These are phyloP conservation scores for Anoplophora glabripennis DNA, from an alignment of 1,140 invertebrate genomes.

Conservation along the genomic window DNA sequence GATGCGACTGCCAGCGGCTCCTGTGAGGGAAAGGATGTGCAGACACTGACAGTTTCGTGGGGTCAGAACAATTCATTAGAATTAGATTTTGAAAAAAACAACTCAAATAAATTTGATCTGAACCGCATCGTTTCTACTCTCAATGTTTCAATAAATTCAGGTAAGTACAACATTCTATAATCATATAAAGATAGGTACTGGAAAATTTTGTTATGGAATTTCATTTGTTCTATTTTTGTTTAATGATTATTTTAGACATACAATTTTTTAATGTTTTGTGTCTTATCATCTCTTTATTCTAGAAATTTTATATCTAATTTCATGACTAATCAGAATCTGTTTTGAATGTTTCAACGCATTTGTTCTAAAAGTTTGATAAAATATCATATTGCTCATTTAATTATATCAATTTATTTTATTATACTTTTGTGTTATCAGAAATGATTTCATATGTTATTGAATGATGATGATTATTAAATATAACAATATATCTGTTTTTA, in stretches of 20 bases:
- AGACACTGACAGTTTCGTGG: slow-evolving; percentile 55
- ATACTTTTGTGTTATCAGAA: no score
- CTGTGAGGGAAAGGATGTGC: slow-evolving; percentile 51
- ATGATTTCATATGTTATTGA: no score
- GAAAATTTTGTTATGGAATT: background rate
- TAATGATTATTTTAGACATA: background rate
- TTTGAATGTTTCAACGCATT: no score
- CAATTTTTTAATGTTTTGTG: slow-evolving; percentile 6
- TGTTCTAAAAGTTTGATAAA: no score
- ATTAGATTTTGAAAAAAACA: slow-evolving; percentile 53
- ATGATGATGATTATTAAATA: no score
- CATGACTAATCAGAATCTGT: no score
- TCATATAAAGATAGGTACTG: background rate
- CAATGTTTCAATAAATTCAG: background rate
- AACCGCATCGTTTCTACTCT: no score
- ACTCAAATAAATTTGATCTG: slow-evolving; percentile 28
- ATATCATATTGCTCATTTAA: no score
- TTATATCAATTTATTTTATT: no score
- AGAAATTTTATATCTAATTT: no score
- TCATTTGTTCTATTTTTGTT: slow-evolving; percentile 5
- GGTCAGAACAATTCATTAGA: slow-evolving; percentile 28
- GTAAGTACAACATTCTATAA: slow-evolving; percentile 11
- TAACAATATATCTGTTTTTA: no score
- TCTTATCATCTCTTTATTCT: no score
- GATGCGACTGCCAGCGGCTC: slow-evolving; percentile 48